Base-by-base conservation (phyloP, 2,888 invertebrate genomes). In the Amphipoea lucens region DNA sequence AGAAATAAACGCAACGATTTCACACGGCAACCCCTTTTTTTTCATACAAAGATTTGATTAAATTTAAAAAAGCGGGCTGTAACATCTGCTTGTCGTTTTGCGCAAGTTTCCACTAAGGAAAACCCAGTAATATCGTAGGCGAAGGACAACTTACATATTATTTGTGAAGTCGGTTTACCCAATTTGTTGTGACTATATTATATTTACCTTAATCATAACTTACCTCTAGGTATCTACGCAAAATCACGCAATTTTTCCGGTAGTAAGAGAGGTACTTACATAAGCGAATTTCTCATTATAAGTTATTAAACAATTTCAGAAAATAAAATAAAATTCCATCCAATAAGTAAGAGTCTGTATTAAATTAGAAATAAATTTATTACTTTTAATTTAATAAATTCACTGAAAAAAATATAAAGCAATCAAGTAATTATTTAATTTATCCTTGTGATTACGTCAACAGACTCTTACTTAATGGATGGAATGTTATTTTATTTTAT, bases 11-110 rank as follows among this genome's bases (percentile, higher is more conserved):
- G 51, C 36, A 57, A 66, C 79, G 51, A 84, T 87, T 87, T 74
- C 69, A 63, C 60, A 60, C 69, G 1, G 14, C 40, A 29, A 40
- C 63, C 66, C 54, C 45, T 73, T 78, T 69, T 67, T 74, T 82
- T 69, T 77, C 67, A 62, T 76, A 76, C n/a, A 73, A 77, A 87
- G 60, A 81, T 81, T 86, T 85, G 81, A 85, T 87, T 87, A 85
- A 87, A 87, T 85, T 84, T 76, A 71, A 87, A 85, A 84, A 84
- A 84, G 75, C 81, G 57, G 66, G 23, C 67, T 62, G 87, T 63
- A 85, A 78, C 85, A 85, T 70, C 87, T 85, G 85, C 48, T 76
- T 57, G 74, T 57, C 87, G 85, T 85, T 75, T 70, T 57, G 81
- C 62, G 57, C 48, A 74, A 80, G 81, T 77, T 87, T 73, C 81